phyloP scores from a whole-genome alignment of 2,888 invertebrate genomes.

The Ellobium chinense region DNA sequence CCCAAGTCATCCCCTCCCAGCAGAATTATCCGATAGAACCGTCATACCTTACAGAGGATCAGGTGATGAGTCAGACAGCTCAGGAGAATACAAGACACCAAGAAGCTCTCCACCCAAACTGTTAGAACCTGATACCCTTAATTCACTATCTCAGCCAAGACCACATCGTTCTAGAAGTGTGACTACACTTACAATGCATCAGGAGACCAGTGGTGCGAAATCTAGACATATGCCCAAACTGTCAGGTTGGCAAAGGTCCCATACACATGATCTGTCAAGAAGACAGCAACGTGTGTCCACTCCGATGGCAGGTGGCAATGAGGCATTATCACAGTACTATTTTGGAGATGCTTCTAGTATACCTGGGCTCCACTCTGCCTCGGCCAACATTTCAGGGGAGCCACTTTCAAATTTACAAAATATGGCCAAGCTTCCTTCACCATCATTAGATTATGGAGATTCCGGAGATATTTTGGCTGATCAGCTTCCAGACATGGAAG shows the following conservation, averaged over 20 bases:
- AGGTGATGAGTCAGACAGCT: neutral
- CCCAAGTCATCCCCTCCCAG: neutral
- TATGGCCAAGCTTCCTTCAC: too few relatives aligned
- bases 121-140: too few relatives aligned
- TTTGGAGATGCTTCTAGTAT: slow-evolving; percentile 1
- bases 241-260: too few relatives aligned
- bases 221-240: too few relatives aligned
- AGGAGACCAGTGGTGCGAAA: too few relatives aligned
- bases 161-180: too few relatives aligned
- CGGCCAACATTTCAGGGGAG: neutral
- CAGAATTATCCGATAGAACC: neutral
- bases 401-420: too few relatives aligned
- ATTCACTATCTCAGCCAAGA: too few relatives aligned
- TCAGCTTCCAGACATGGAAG: neutral
- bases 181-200: too few relatives aligned
- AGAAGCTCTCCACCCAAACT: neutral
- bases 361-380: neutral
- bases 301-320: neutral
- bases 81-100: slow-evolving; percentile 2
- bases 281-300: neutral
- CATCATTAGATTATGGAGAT: neutral
- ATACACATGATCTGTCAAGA: too few relatives aligned
- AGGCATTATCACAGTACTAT: neutral
- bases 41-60: neutral
- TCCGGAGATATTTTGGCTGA: neutral